Evolutionary conservation across 2,888 invertebrate genomes (phyloP), one percentile per base, ranked within the genome.

Genomic region (Asteroscopus sphinx): DNA sequence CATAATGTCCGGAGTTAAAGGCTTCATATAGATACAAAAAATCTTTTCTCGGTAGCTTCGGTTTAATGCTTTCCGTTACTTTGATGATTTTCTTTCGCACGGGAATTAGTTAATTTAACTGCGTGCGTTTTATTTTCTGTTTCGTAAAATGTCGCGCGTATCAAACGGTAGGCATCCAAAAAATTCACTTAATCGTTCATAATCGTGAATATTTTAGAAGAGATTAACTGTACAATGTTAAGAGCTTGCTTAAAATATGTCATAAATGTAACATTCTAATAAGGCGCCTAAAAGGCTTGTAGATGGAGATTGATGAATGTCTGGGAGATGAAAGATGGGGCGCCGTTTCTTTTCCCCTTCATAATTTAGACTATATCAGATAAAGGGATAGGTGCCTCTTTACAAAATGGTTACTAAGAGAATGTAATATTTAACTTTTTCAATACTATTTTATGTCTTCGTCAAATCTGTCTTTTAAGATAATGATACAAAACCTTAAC

Each of bases 191-290:
- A 35, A 53, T 55, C 36, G 30, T 48, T 49, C 26, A 57, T 68
- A 62, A 58, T 59, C 41, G 35, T 68, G 39, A 59, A 56, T 66
- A 65, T 47, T 54, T 59, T 58, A 45, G 30, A 30, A 51, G 25
- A 56, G 47, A 45, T 45, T 70, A 63, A 74, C 71, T 62, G 53
- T 71, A 64, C 39, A 47, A 37, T 49, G 53, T 60, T 60, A 51
- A 7, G 7, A 47, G 41, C 41, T 47, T 53, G 9, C 16, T 35
- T 48, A 53, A 65, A 62, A 62, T 58, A 53, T 56, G 59, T 57
- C 53, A 53, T 53, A 69, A 66, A 52, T 59, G 59, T 52, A 68
- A 53, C 49, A 55, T 66, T 69, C 56, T 40, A 54, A 25, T 47
- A 55, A 25, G 37, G 48, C 46, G 51, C 51, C 51, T 48, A 17